phyloP scores from a whole-genome alignment of 1,140 invertebrate species.

The Drosophila carrolli region DNA sequence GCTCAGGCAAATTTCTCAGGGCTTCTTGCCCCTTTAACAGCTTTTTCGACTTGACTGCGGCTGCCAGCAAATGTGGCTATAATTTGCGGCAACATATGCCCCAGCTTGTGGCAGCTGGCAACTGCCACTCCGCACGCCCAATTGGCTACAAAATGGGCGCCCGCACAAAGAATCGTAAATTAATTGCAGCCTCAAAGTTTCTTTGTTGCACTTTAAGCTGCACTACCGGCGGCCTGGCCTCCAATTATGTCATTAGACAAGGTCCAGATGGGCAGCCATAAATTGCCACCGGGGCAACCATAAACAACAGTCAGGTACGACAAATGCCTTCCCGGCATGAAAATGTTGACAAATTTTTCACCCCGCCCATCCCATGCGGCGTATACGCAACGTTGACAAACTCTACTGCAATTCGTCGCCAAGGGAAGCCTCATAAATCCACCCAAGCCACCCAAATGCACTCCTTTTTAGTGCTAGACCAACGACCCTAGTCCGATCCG shows the following conservation, averaged over 20 bases:
- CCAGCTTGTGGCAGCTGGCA: constrained; percentile 36
- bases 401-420: constrained; percentile 49
- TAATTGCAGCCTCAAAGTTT: constrained; percentile 55
- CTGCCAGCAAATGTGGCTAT: constrained; percentile 55
- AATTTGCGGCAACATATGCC: constrained; percentile 51
- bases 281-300: constrained; percentile 49
- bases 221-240: constrained; percentile 9
- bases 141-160: constrained; percentile 44
- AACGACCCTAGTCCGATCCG: constrained; percentile 10
- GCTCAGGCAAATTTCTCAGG: constrained; percentile 57
- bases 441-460: constrained; percentile 1
- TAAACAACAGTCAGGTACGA: constrained; percentile 71
- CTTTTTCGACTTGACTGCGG: constrained; percentile 62
- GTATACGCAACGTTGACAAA: constrained; percentile 49
- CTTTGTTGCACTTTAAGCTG: constrained; percentile 41
- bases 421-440: constrained; percentile 35
- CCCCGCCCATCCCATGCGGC: constrained; percentile 33
- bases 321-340: constrained; percentile 60
- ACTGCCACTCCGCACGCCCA: constrained; percentile 42
- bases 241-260: constrained; percentile 72
- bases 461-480: constrained; percentile 2
- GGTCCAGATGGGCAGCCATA: constrained; percentile 51
- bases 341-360: constrained; percentile 78
- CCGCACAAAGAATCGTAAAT: constrained; percentile 61
- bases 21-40: constrained; percentile 61